Evolutionary conservation across 2,888 invertebrate genomes (phyloP).

Genomic region (Odontocolon sp.): DNA sequence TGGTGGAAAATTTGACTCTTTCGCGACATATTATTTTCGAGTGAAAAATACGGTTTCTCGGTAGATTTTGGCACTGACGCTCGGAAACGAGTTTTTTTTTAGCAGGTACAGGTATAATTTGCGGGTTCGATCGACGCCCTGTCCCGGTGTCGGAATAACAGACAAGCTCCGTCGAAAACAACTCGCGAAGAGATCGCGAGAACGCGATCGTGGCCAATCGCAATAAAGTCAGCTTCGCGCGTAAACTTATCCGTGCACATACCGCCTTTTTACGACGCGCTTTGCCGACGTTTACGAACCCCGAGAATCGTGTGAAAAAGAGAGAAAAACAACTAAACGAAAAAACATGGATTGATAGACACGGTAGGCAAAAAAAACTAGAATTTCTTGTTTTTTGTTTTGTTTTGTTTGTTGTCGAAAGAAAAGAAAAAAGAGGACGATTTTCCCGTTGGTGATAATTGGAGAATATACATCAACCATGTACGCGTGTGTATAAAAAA

Average conservation of each 20-base stretch:
- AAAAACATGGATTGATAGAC: slow-evolving; percentile 11
- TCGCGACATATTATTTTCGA: no score
- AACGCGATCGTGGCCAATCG: slow-evolving; percentile 59
- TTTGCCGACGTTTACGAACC: slow-evolving; percentile 60
- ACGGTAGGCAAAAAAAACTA: slow-evolving; percentile 39
- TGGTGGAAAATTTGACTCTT: no score
- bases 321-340: slow-evolving; percentile 26
- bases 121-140: slow-evolving; percentile 31
- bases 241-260: slow-evolving; percentile 61
- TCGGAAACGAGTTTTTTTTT: neutral
- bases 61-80: no score
- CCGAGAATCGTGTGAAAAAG: slow-evolving; percentile 51
- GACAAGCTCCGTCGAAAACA: no score
- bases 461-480: no score
- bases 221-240: slow-evolving; percentile 64
- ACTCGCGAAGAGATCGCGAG: slow-evolving; percentile 43
- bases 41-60: no score
- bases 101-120: neutral
- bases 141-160: slow-evolving; percentile 31
- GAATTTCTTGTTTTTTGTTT: slow-evolving; percentile 49
- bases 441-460: no score
- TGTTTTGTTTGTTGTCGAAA: no score
- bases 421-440: no score
- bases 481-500: no score
- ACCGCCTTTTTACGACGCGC: slow-evolving; percentile 61